These are phyloP conservation scores for Parnassius glacialis DNA, from an alignment of 2,888 invertebrate genomes.

Conservation along the genomic window DNA sequence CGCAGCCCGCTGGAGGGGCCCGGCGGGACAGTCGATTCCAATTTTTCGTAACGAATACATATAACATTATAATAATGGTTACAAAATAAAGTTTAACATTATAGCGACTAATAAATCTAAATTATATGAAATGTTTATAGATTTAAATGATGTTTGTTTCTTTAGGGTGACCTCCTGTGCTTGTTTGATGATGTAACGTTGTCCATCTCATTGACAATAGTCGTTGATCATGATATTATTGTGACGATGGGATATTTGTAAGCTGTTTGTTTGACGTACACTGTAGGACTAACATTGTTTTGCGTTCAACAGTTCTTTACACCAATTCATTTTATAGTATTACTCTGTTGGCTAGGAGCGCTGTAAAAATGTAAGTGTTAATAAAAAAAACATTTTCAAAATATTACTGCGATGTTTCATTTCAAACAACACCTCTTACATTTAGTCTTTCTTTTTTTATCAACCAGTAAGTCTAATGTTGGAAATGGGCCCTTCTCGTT, in stretches of 20 bases:
- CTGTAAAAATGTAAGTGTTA: conserved; percentile 82
- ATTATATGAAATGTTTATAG: conserved; percentile 82
- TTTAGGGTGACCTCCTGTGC: conserved; percentile 76
- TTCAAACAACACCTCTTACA: conserved; percentile 26
- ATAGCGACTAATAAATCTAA: conserved; percentile 80
- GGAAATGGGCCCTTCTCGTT: too few relatives aligned
- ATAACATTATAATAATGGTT: conserved; percentile 80
- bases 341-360: conserved; percentile 81
- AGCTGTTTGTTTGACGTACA: conserved; percentile 74
- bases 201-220: conserved; percentile 71
- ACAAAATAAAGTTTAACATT: conserved; percentile 81
- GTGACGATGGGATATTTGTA: conserved; percentile 68
- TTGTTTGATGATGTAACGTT: conserved; percentile 61
- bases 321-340: conserved; percentile 79
- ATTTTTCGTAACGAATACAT: conserved; percentile 79
- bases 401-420: conserved; percentile 71
- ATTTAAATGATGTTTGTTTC: conserved; percentile 76
- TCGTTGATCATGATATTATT: conserved; percentile 60
- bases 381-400: conserved; percentile 82
- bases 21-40: conserved; percentile 43
- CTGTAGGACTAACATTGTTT: conserved; percentile 78
- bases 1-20: conserved; percentile 20
- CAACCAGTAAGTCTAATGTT: too few relatives aligned
- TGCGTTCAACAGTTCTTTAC: conserved; percentile 79
- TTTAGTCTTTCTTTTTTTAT: too few relatives aligned